phyloP scores from a whole-genome alignment of 2,888 invertebrate species.

The Ophion slaviceki region DNA sequence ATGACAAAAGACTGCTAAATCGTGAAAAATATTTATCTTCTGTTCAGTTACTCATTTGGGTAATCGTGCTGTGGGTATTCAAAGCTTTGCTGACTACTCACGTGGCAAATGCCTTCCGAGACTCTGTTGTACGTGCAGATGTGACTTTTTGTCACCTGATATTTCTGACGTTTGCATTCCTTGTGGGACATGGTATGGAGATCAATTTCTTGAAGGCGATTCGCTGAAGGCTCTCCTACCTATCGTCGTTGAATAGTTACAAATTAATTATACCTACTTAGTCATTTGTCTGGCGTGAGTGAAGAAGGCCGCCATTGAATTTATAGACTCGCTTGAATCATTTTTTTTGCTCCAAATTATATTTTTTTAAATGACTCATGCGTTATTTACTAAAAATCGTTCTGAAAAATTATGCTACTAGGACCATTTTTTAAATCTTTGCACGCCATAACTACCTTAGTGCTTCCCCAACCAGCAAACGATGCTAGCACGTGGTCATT shows the following conservation, averaged over 20 bases:
- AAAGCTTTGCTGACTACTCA: conserved; percentile 66
- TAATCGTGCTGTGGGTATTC: neutral
- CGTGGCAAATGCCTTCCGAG: conserved; percentile 77
- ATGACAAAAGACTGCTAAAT: neutral
- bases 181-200: conserved; percentile 51
- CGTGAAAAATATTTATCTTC: neutral
- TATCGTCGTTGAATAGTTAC: neutral
- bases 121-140: conserved; percentile 75
- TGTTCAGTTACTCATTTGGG: neutral
- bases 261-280: neutral
- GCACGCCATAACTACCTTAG: conserved; percentile 62
- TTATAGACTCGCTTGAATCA: neutral
- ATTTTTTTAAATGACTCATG: too few species aligned
- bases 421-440: neutral
- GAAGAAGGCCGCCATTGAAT: neutral
- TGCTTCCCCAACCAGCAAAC: conserved; percentile 77
- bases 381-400: too few species aligned
- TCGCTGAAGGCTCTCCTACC: conserved; percentile 34
- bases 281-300: neutral
- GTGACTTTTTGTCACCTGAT: conserved; percentile 64
- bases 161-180: conserved; percentile 57
- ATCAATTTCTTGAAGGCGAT: conserved; percentile 69
- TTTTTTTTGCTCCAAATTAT: too few species aligned
- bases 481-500: conserved; percentile 58
- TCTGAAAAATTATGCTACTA: too few species aligned